Conservation (phyloP, 2,888 invertebrate genomes). For the Drosophila testacea region DNA sequence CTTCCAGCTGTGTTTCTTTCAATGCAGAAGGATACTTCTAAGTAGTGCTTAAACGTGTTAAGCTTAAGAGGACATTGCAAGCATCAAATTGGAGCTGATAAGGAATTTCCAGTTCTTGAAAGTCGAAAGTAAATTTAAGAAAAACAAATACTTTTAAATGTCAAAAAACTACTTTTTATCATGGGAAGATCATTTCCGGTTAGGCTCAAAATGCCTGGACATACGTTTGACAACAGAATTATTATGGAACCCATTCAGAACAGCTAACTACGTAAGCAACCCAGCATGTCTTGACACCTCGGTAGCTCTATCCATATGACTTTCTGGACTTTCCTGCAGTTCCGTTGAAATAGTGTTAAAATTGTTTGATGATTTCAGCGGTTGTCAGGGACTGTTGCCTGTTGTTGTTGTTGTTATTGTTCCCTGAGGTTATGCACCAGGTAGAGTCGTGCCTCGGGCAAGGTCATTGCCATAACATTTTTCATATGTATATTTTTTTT, state of each 20-base stretch:
- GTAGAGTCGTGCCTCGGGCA: slow-evolving; percentile 28
- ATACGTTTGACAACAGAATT: neutral
- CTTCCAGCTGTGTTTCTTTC: too few relatives aligned
- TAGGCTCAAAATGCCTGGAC: neutral
- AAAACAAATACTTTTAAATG: too few relatives aligned
- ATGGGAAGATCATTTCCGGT: neutral
- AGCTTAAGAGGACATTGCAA: too few relatives aligned
- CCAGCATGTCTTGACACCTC: slow-evolving; percentile 11
- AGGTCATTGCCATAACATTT: slow-evolving; percentile 33
- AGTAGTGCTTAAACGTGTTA: too few relatives aligned
- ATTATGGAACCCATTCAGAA: neutral
- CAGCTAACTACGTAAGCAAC: too few relatives aligned
- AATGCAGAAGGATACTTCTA: neutral
- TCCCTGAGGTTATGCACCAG: slow-evolving; percentile 30
- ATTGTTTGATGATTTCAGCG: slow-evolving; percentile 15
- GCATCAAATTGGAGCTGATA: too few relatives aligned
- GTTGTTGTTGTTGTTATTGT: neutral
- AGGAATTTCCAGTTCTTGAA: neutral
- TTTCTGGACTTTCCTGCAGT: slow-evolving; percentile 1
- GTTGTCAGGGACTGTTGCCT: neutral
- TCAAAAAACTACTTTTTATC: neutral
- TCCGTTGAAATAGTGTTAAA: slow-evolving; percentile 12
- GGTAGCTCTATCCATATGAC: too few relatives aligned
- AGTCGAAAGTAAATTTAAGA: neutral
- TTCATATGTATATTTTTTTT: neutral